Evolutionary conservation across 2,797 vertebrate genomes (phyloP).

Genomic region (Anisognathus igniventris): DNA sequence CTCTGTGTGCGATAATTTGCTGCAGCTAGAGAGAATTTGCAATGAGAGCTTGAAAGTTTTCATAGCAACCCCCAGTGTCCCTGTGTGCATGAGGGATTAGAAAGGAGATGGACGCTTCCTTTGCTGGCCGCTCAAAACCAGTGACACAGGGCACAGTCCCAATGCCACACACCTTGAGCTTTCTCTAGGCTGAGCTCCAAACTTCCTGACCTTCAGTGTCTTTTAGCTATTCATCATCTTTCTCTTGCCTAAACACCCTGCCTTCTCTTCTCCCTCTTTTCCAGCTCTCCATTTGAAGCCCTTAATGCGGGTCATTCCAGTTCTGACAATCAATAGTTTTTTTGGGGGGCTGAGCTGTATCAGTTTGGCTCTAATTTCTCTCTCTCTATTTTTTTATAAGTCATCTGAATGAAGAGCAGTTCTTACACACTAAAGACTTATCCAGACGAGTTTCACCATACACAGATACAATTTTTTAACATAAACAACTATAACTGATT

Average conservation of each 20-base stretch:
- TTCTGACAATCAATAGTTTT: neutral
- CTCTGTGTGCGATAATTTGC: slow-evolving; percentile 18
- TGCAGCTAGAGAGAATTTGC: slow-evolving; percentile 32
- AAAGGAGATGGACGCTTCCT: neutral
- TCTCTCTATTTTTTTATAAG: neutral
- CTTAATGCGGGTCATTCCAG: neutral
- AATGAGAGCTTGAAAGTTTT: slow-evolving; percentile 32
- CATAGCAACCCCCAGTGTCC: slow-evolving; percentile 16
- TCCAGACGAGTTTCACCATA: neutral
- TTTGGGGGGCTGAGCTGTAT: neutral
- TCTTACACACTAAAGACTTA: neutral
- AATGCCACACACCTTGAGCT: slow-evolving; percentile 21
- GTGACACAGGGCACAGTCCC: neutral
- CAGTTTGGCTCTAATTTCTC: neutral
- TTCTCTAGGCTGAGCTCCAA: neutral
- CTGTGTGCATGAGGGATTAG: neutral
- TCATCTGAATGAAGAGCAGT: neutral
- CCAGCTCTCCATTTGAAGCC: neutral
- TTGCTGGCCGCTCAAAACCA: neutral
- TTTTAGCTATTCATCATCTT: neutral
- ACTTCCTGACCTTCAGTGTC: neutral
- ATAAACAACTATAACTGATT: neutral
- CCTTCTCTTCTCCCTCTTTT: neutral
- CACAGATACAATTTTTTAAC: neutral
- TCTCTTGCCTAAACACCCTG: neutral